Evolutionary conservation across 2,888 invertebrate species (phyloP), one percentile per base, ranked within the genome.

Genomic region (Anticlea derivata): DNA sequence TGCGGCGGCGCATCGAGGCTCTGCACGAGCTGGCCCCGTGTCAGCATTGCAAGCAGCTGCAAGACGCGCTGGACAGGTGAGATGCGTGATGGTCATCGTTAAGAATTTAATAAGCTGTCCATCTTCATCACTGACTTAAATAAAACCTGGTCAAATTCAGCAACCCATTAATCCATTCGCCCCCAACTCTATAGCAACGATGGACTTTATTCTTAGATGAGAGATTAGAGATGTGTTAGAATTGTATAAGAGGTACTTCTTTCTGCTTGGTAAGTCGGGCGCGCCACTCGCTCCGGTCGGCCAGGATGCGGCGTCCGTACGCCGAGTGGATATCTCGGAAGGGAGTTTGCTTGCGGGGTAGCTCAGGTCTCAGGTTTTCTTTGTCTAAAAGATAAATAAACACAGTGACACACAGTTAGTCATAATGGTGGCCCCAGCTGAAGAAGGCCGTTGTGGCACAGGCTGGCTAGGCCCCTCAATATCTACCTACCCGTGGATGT

Each of bases 251-350:
- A 0, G 82, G 73, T 8, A 61, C 62, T 1, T 73, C 69, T 12
- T 64, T 69, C 64, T 78, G 77, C 41, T 82, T 81, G 30, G 78
- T 73, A 10, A 92, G 74, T 22, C 78, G 83, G 26, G 94, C 93
- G 60, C 93, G 92, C 95, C 95, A 95, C 63, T 92, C 92, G 66
- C 93, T 94, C 33, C 94, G 90, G 80, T 95, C 94, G 0, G 90
- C 87, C 17, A 95, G 80, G 56, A 95, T 93, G 61, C 92, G 92
- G 37, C 95, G 89, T 0, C 95, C 95, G 71, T 93, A 94, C 0
- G 92, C 86, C 2, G 92, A 93, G 77, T 95, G 95, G 24, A 95
- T 87, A 68, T 95, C 95, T 29, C 94, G 87, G 77, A 95, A 95
- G 0, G 93, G 91, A 3, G 94, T 91, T 77, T 83, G 86, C 62